A percentile compares a stretch with the other conserved stretches of the same genome.
These are phyloP conservation scores for Cygnus atratus DNA, from an alignment of 2,113 vertebrate genomes.

Conservation along the genomic window DNA sequence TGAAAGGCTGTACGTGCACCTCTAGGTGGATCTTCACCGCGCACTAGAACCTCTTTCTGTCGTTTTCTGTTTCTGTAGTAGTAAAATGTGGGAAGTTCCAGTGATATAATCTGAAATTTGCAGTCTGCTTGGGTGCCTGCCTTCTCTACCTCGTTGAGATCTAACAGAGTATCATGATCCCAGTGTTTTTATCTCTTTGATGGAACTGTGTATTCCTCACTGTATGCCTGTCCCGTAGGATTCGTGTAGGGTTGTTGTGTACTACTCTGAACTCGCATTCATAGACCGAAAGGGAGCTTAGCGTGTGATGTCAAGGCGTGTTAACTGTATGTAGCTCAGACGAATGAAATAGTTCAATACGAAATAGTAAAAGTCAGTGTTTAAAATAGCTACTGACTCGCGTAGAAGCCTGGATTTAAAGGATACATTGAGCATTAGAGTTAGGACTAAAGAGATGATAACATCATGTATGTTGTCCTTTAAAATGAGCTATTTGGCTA, in stretches of 20 bases:
- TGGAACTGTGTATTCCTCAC: background rate
- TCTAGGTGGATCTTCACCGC: background rate
- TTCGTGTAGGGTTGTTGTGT: background rate
- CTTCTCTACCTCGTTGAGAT: background rate
- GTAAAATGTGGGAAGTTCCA: constrained; percentile 14
- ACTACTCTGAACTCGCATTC: constrained; percentile 27
- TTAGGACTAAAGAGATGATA: background rate
- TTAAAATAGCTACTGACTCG: background rate
- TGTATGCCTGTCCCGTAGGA: background rate
- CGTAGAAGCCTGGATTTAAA: background rate
- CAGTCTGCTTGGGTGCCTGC: background rate
- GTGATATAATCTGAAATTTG: constrained; percentile 53
- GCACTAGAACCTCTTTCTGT: background rate
- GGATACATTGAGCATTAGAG: background rate
- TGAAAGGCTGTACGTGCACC: background rate
- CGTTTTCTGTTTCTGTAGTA: background rate
- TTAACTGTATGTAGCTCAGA: background rate
- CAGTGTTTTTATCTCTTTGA: background rate
- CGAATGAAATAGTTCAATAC: background rate
- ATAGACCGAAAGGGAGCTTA: background rate
- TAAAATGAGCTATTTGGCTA: background rate
- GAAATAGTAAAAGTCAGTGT: background rate
- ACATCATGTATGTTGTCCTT: background rate
- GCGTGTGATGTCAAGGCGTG: background rate
- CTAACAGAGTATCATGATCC: background rate